Conservation (phyloP, 2,888 invertebrate species). For the Drosophila buzzatii region DNA sequence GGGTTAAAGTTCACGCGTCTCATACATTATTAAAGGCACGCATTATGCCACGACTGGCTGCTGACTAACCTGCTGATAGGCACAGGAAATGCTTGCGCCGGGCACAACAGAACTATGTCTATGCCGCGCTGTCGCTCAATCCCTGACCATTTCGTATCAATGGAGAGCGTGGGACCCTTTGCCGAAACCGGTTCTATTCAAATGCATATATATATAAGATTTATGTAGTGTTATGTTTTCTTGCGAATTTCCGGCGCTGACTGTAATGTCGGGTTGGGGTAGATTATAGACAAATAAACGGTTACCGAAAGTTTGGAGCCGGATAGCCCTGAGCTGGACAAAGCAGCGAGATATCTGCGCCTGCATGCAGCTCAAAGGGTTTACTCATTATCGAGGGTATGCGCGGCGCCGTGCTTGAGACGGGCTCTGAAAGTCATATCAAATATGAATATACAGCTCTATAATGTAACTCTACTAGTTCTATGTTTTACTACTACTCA, state of each 20-base stretch:
- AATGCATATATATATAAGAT: slow-evolving; percentile 10
- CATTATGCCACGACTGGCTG: not conserved
- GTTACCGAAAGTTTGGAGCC: slow-evolving; percentile 86
- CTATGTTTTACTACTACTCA: not conserved
- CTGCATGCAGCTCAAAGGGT: slow-evolving; percentile 74
- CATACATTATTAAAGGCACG: slow-evolving; percentile 62
- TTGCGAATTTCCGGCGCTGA: not conserved
- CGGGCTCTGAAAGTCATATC: slow-evolving; percentile 85
- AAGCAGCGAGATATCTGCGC: slow-evolving; percentile 85
- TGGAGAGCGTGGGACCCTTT: slow-evolving; percentile 87
- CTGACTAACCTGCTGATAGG: slow-evolving; percentile 87
- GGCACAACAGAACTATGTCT: slow-evolving; percentile 90
- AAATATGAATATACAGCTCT: not conserved
- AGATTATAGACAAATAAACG: not conserved
- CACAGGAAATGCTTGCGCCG: slow-evolving; percentile 92
- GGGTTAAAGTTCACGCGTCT: slow-evolving; percentile 65
- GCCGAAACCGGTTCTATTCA: slow-evolving; percentile 73
- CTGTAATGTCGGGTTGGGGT: slow-evolving; percentile 14
- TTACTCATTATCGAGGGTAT: slow-evolving; percentile 85
- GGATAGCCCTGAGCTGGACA: slow-evolving; percentile 92
- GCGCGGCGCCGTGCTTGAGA: slow-evolving; percentile 86
- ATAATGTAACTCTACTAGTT: not conserved
- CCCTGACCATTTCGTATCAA: slow-evolving; percentile 86
- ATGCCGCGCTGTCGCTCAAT: slow-evolving; percentile 87
- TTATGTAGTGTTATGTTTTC: not conserved